These are phyloP conservation scores for Phrynocephalus forsythii DNA, from an alignment of 2,797 vertebrate species.

Conservation along the genomic window DNA sequence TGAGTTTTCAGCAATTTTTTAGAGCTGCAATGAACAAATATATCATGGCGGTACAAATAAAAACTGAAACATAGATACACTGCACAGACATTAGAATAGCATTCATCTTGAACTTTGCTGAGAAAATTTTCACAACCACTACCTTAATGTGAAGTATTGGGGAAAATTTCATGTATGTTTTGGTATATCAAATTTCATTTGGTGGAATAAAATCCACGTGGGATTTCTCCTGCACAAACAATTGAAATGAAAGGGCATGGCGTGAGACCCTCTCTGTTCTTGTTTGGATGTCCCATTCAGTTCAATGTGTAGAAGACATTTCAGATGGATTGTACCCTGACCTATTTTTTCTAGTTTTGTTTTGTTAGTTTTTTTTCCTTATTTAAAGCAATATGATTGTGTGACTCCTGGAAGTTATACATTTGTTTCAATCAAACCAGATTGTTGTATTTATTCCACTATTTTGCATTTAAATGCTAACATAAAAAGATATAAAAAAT, in stretches of 20 bases:
- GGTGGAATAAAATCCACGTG: constrained; percentile 3
- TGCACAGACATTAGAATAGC: constrained; percentile 72
- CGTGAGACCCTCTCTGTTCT: not conserved
- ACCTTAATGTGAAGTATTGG: constrained; percentile 82
- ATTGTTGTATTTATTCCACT: constrained; percentile 91
- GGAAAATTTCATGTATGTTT: constrained; percentile 80
- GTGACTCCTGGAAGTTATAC: constrained; percentile 86
- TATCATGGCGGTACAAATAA: constrained; percentile 71
- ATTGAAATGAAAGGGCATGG: constrained; percentile 9
- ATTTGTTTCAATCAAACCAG: constrained; percentile 89
- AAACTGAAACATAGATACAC: constrained; percentile 68
- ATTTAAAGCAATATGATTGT: constrained; percentile 92
- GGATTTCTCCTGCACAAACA: constrained; percentile 15
- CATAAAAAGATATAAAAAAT: constrained; percentile 88
- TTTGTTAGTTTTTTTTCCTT: constrained; percentile 76
- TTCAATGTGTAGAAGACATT: constrained; percentile 30
- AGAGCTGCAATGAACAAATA: constrained; percentile 71
- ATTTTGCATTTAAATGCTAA: constrained; percentile 90
- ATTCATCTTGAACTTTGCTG: constrained; percentile 77
- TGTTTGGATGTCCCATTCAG: constrained; percentile 2
- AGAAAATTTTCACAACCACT: constrained; percentile 79
- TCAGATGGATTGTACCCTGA: constrained; percentile 23
- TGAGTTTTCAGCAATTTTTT: constrained; percentile 70
- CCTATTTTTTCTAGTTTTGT: not conserved
- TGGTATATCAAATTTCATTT: constrained; percentile 74